Percentiles rank a stretch among this genome's conserved stretches.
Conservation (phyloP, 2,888 invertebrate species). For the Ophioninae sp. region DNA sequence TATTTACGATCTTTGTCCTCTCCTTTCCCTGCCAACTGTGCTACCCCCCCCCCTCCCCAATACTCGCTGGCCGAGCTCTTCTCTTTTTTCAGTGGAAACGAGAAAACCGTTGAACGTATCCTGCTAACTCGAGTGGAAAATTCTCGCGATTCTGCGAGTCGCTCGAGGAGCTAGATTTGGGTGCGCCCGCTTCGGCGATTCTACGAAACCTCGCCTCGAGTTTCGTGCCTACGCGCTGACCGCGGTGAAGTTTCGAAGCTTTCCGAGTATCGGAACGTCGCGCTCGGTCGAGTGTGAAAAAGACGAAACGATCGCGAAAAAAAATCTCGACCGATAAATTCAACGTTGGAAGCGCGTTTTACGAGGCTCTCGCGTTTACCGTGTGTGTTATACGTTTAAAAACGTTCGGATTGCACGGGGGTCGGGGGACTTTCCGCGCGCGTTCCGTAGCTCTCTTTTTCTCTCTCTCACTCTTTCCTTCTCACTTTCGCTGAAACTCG, state of each 20-base stretch:
- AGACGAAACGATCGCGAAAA: background rate
- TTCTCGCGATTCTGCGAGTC: background rate
- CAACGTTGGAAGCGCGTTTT: slow-evolving; percentile 5
- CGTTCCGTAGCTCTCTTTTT: background rate
- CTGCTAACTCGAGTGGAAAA: background rate
- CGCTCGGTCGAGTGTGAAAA: background rate
- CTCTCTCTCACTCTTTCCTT: too few species aligned
- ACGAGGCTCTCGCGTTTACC: background rate
- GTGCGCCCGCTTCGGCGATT: background rate
- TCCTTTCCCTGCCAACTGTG: background rate
- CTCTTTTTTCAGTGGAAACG: background rate
- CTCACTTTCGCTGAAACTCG: background rate
- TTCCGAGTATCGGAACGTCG: background rate
- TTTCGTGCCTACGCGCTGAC: background rate
- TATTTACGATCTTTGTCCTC: slow-evolving; percentile 34
- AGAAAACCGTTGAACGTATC: background rate
- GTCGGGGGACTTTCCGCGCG: background rate
- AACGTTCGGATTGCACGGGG: background rate
- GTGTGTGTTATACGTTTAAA: too few species aligned
- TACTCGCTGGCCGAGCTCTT: background rate
- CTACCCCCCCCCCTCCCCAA: background rate
- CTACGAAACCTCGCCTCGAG: background rate
- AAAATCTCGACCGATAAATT: background rate
- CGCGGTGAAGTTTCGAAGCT: background rate
- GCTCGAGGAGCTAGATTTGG: background rate